Evolutionary conservation across 2,113 vertebrate genomes (phyloP).

Genomic region (Perca schrenkii): DNA sequence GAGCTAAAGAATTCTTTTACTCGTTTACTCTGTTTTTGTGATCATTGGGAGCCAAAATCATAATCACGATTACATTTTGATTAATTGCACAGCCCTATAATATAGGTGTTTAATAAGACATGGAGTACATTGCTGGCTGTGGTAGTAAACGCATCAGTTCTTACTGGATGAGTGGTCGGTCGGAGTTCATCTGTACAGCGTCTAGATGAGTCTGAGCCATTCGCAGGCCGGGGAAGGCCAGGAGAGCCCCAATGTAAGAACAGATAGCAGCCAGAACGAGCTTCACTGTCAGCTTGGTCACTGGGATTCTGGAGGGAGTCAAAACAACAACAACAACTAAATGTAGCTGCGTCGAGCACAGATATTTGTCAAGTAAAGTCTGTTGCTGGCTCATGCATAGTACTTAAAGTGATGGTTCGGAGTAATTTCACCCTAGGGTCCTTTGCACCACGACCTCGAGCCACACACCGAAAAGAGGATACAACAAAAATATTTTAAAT

Average conservation of each 20-base stretch:
- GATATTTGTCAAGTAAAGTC: background rate
- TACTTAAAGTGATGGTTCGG: too few relatives aligned
- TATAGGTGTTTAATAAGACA: background rate
- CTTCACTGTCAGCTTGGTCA: conserved; percentile 89
- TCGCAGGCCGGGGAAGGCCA: conserved; percentile 95
- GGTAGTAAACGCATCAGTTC: background rate
- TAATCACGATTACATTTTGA: too few relatives aligned
- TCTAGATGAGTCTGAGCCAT: conserved; percentile 96
- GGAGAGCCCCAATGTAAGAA: conserved; percentile 90
- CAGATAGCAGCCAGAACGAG: conserved; percentile 88
- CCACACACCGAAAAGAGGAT: too few relatives aligned
- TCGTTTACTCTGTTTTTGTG: too few relatives aligned
- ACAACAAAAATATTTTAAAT: too few relatives aligned
- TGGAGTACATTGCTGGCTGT: background rate
- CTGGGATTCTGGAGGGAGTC: conserved; percentile 84
- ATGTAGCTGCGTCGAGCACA: background rate
- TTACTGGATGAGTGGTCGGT: conserved; percentile 89
- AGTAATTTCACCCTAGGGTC: too few relatives aligned
- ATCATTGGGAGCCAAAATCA: too few relatives aligned
- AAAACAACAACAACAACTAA: conserved; percentile 24
- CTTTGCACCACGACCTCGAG: too few relatives aligned
- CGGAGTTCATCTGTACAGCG: conserved; percentile 86
- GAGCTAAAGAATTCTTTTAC: too few relatives aligned
- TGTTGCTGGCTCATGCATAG: background rate
- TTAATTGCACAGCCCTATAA: too few relatives aligned